Base-by-base conservation (phyloP, 2,113 vertebrate species). In the Orientallactaga bullata region DNA sequence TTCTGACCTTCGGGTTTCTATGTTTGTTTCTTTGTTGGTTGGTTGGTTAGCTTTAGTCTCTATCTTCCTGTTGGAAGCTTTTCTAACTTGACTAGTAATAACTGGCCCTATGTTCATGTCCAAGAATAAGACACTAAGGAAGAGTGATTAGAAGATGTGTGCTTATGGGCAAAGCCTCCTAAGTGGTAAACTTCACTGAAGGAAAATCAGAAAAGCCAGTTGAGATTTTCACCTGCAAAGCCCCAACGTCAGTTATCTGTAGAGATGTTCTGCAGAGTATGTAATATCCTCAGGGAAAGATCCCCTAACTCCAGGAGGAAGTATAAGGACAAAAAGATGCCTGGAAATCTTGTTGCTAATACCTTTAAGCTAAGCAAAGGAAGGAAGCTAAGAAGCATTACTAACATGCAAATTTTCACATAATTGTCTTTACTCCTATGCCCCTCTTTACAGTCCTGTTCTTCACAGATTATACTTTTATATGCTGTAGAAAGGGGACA, bases 81-180 rank as follows among this genome's bases (percentile, higher is more conserved):
- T 82, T 35, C 65, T 88, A 79, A 76, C 30, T 17, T 89, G 77
- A 78, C 26, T 89, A 15, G n/a, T 94, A 12, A 42, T 42, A 86
- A 83, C 2, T 71, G 24, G 42, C 69, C 72, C 81, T 85, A 51
- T 77, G 55, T 71, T 92, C 63, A 26, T 71, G 17, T 68, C 3
- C 82, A 72, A 77, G 51, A 86, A 82, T 21, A 16, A 71, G 68
- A 32, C 51, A 55, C 61, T 72, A 21, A 66, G 73, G 4, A 66
- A 72, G 61, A 11, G 21, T 58, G 23, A 61, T 0, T 32, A 5
- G 72, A 83, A 80, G 60, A 20, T 80, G 4, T 37, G 24, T 80
- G 32, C 55, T 23, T 39, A 23, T 74, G 5, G 60, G 24, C 30
- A 79, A 76, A 47, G 35, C 47, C 60, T 74, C 23, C 60, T 32